Base-by-base conservation (phyloP, 2,113 vertebrate genomes). In the Callocephalon fimbriatum region DNA sequence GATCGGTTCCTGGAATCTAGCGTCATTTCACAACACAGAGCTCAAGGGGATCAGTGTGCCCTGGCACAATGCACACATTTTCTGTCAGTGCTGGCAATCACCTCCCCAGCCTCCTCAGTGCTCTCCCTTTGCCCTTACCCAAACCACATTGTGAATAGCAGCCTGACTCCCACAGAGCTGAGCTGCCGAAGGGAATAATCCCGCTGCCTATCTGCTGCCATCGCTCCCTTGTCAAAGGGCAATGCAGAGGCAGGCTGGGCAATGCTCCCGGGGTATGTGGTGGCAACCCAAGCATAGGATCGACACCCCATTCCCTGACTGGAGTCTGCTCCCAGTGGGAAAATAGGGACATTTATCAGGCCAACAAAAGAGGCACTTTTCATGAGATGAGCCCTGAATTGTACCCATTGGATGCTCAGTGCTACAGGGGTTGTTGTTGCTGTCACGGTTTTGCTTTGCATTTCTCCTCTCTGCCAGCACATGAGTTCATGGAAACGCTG, bases 251-350 rank as follows among this genome's bases (percentile, higher is more conserved):
- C 50, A 35, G 56, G 50, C 67, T 71, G 78, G 82, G 94, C 58
- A 27, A 1, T 0, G 16, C 29, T 51, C 72, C 82, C 1, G 0
- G 26, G 31, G 2, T 12, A 8, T 9, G 87, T 0, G 45, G 50
- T 21, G 54, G 35, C 62, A 40, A n/a, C 54, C 31, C 68, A 27
- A 50, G 66, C 32, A 7, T 17, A 38, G 67, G 67, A 29, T 5
- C 32, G 8, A 4, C 45, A 31, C 35, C 63, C 21, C 48, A 3
- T 48, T 56, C 21, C 32, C 44, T 29, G 35, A 3, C 42, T 15
- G 62, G 26, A 27, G n/a, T 25, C n/a, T 31, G n/a, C 29, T 35
- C 63, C 17, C 48, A 6, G 4, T 15, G 45, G 35, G 32, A 40
- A 77, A 54, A 15, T 5, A 40, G 62, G 35, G 79, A 42, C 59